A percentile compares a stretch with the other conserved stretches of the same genome.
Evolutionary conservation across 2,113 vertebrate genomes (phyloP).

Genomic region (Mormyrus lacerda): DNA sequence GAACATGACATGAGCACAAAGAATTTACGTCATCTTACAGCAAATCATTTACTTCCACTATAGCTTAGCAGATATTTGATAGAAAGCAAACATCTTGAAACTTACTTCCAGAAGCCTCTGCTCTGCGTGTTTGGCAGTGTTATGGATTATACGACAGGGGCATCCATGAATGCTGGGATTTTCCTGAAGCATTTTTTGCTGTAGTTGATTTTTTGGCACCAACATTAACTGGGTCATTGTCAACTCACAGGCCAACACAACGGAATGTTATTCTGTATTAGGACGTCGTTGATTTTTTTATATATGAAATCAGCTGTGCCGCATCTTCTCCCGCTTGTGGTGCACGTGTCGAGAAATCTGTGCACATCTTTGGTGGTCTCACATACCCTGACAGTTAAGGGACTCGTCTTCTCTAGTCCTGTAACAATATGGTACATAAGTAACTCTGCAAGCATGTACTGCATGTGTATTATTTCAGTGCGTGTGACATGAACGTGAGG

Average conservation of each 20-base stretch:
- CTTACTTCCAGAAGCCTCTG: not conserved
- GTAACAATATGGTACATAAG: not conserved
- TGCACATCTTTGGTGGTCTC: not conserved
- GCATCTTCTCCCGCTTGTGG: not conserved
- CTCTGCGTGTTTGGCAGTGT: not conserved
- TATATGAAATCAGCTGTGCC: conserved; percentile 13
- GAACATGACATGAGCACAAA: too few species aligned
- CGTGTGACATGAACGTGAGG: not conserved
- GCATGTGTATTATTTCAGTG: not conserved
- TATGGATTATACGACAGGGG: not conserved
- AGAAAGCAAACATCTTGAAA: too few species aligned
- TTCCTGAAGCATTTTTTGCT: too few species aligned
- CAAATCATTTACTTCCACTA: too few species aligned
- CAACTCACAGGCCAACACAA: conserved; percentile 5
- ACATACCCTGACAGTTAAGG: not conserved
- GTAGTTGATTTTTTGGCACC: not conserved
- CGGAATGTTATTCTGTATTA: not conserved
- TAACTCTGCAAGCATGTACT: too few species aligned
- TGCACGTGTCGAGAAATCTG: not conserved
- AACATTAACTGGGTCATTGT: not conserved
- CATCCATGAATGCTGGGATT: not conserved
- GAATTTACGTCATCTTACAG: too few species aligned
- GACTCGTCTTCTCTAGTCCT: conserved; percentile 7
- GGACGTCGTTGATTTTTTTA: not conserved
- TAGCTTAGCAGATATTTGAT: too few species aligned